Conservation (phyloP, 2,113 vertebrate genomes). For the Heptranchias perlo region DNA sequence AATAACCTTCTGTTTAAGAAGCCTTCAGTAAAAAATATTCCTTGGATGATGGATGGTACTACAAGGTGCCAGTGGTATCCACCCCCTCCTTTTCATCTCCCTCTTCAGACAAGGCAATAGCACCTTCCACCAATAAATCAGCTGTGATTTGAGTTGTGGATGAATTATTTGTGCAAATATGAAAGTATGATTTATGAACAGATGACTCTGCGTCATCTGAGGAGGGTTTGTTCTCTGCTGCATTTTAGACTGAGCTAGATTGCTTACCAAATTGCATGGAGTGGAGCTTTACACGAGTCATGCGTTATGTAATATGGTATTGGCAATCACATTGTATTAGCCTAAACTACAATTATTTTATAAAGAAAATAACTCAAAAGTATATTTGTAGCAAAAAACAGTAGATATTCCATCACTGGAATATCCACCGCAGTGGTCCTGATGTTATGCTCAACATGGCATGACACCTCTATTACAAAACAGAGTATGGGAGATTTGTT, state of each 20-base stretch:
- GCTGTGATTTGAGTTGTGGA: not conserved
- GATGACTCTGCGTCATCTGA: not conserved
- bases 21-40: not conserved
- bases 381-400: not conserved
- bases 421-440: not conserved
- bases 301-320: not conserved
- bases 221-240: not conserved
- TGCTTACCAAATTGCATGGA: not conserved
- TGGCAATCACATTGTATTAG: not conserved
- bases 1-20: conserved; percentile 6
- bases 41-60: conserved; percentile 17
- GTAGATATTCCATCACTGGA: not conserved
- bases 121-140: conserved; percentile 15
- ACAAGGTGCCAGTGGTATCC: not conserved
- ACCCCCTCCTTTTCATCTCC: conserved; percentile 12
- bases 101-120: not conserved
- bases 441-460: not conserved
- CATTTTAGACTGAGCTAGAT: not conserved
- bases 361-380: not conserved
- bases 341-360: not conserved
- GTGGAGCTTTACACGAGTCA: not conserved
- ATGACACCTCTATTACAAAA: not conserved
- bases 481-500: not conserved
- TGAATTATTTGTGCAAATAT: conserved; percentile 28
- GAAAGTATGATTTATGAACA: conserved; percentile 16